Evolutionary conservation across 2,888 invertebrate species (phyloP), one percentile per base, ranked within the genome.

Genomic region (Lycia hirtaria): DNA sequence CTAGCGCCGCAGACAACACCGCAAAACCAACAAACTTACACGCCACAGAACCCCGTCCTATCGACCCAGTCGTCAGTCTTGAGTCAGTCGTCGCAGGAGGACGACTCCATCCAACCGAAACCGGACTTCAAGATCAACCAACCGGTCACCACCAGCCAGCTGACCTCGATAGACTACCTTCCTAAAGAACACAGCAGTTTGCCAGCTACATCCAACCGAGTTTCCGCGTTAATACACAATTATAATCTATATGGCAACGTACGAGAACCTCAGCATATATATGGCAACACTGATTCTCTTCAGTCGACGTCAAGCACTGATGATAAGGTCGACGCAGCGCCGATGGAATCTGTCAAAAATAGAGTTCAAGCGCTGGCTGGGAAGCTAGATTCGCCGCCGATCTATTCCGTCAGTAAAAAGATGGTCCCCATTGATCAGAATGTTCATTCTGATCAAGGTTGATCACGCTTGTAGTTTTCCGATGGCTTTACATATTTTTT

Each of bases 61-160:
- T 80, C 76, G 75, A 76, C 74, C 53, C 83, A 85, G 47, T 76
- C 81, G 0, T 81, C 76, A 4, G 62, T 75, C 4, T 71, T 80
- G 2, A 81, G 78, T 74, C 83, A 85, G 50, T 77, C 82, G 0
- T 81, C 88, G 0, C 82, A 81, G 60, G 87, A 87, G 1, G 88
- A 86, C 0, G 85, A 88, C 2, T n/a, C 9, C 0, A 41, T 26
- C 0, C 24, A 9, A 15, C 71, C 75, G 0, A 87, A 83, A 63
- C 88, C 90, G 0, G 92, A 92, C 73, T 92, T 92, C 70, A 89
- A 87, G 66, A 77, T 92, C 62, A 90, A 92, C 76, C 92, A 91
- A 59, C 92, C 92, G 0, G 92, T 92, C n/a, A 91, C 92, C 0
- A 81, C 87, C 4, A 75, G 79, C 28, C 79, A 80, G 24, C 56